Evolutionary conservation across 1,140 invertebrate genomes (phyloP).

Genomic region (Cryptotermes secundus): DNA sequence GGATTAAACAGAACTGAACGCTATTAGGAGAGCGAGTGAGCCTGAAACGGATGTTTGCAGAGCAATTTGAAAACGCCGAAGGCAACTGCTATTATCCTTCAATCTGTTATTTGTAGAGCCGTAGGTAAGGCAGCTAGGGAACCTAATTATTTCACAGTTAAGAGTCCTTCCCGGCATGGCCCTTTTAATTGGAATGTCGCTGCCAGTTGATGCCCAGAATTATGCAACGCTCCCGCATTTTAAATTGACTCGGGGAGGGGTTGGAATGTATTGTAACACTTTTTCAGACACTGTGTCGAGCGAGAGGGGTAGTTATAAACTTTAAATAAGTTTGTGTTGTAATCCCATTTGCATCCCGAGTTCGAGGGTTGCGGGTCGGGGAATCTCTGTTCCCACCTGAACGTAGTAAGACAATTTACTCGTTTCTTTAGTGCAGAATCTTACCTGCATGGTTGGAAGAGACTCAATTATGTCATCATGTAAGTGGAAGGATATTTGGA

Average conservation of each 20-base stretch:
- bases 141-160: too few relatives aligned
- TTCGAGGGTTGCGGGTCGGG: not conserved
- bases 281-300: not conserved
- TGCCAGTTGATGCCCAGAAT: too few relatives aligned
- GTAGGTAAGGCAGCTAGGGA: too few relatives aligned
- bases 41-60: too few relatives aligned
- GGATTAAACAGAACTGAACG: too few relatives aligned
- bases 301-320: not conserved
- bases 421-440: not conserved
- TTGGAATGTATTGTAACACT: not conserved
- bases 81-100: too few relatives aligned
- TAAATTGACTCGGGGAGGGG: not conserved
- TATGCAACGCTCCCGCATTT: not conserved
- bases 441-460: not conserved
- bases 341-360: not conserved
- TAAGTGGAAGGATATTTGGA: not conserved
- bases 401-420: not conserved
- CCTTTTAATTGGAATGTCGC: not conserved
- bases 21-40: too few relatives aligned
- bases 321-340: conserved; percentile 4
- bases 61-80: too few relatives aligned
- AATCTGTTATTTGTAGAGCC: too few relatives aligned
- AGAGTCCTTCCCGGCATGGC: not conserved
- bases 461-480: conserved; percentile 11
- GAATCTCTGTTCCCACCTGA: not conserved